These are phyloP conservation scores for Thera britannica DNA, from an alignment of 2,888 invertebrate genomes.

Conservation along the genomic window DNA sequence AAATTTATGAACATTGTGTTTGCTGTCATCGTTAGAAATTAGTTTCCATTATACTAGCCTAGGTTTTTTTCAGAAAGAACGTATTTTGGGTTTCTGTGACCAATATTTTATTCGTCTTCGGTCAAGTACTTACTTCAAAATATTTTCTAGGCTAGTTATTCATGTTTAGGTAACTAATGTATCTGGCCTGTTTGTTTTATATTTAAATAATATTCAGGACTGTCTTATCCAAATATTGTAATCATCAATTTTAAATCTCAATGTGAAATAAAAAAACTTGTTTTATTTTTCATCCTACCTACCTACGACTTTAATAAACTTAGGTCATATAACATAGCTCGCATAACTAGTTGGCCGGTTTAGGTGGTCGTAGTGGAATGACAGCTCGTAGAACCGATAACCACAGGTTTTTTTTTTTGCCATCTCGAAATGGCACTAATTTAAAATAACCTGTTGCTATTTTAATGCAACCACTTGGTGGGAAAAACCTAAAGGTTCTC, in stretches of 20 bases:
- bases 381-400: too few relatives aligned
- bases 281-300: not conserved
- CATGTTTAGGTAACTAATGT: not conserved
- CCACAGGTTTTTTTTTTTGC: too few relatives aligned
- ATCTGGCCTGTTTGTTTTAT: not conserved
- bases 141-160: not conserved
- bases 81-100: not conserved
- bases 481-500: too few relatives aligned
- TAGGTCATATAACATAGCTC: too few relatives aligned
- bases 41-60: not conserved
- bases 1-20: not conserved
- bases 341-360: too few relatives aligned
- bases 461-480: too few relatives aligned
- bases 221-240: not conserved
- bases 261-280: not conserved
- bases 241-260: not conserved
- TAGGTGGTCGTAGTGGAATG: too few relatives aligned
- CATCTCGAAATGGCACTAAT: too few relatives aligned
- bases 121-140: not conserved
- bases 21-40: not conserved
- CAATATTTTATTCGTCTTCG: conserved; percentile 10
- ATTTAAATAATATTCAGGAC: not conserved
- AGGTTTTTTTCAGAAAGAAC: not conserved
- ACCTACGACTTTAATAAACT: not conserved
- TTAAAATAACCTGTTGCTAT: too few relatives aligned